A percentile compares a stretch with the other conserved stretches of the same genome.
phyloP scores from a whole-genome alignment of 2,797 vertebrate species.

The Chiroxiphia lanceolata region DNA sequence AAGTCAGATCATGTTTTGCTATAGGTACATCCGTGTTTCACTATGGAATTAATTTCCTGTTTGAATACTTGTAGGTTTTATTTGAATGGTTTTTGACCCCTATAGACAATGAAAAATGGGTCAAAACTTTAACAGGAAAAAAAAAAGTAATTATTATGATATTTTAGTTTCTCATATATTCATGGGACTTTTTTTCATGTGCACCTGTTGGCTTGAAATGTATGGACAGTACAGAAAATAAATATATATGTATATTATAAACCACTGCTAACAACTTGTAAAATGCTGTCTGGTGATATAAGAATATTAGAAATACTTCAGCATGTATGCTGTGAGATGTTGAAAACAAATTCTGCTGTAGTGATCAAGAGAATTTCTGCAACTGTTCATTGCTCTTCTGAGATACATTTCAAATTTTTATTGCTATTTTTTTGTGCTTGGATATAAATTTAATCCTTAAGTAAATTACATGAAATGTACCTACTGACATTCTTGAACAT shows the following conservation, averaged over 20 bases:
- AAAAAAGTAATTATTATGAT: background rate
- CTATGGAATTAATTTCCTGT: background rate
- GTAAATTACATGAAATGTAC: background rate
- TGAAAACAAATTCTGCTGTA: background rate
- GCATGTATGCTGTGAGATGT: background rate
- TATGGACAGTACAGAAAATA: background rate
- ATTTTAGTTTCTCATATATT: background rate
- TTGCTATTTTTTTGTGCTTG: background rate
- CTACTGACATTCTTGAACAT: background rate
- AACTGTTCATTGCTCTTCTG: background rate
- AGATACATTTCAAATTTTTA: background rate
- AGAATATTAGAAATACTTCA: background rate
- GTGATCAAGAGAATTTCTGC: background rate
- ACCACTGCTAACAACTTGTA: background rate
- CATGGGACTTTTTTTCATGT: fast-evolving
- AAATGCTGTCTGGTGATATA: background rate
- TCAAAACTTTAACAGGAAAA: background rate
- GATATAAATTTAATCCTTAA: slow-evolving; percentile 14
- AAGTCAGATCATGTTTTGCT: background rate
- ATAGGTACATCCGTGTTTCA: background rate
- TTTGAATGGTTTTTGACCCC: background rate
- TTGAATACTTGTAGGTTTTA: background rate
- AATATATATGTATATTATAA: background rate
- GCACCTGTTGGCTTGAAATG: background rate
- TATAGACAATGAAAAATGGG: background rate